Evolutionary conservation across 2,888 invertebrate genomes (phyloP).

Genomic region (Steinernema carpocapsae): DNA sequence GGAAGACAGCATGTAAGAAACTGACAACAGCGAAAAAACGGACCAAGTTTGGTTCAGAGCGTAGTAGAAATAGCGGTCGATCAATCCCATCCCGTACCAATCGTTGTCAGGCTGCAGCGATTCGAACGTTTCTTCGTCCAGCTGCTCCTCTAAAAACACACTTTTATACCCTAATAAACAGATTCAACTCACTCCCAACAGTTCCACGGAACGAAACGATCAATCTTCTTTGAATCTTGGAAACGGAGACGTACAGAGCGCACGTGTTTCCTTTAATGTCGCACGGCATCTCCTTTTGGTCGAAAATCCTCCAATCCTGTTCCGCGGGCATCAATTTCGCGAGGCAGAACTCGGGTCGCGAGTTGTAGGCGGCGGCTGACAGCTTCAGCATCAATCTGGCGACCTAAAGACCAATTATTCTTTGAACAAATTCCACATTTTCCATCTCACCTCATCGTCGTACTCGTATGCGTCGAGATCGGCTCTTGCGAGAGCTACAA

Average conservation of each 20-base stretch:
- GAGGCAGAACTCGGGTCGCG: background rate
- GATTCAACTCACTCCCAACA: slow-evolving; percentile 34
- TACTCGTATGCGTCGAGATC: slow-evolving; percentile 14
- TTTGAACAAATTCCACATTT: background rate
- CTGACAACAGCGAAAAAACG: background rate
- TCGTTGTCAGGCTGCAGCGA: slow-evolving; percentile 41
- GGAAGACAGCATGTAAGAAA: background rate
- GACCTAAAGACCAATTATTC: background rate
- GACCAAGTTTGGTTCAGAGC: slow-evolving; percentile 42
- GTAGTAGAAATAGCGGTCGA: slow-evolving; percentile 46
- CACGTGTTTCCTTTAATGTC: slow-evolving; percentile 43
- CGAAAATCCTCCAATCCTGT: background rate
- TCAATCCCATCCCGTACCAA: slow-evolving; percentile 46
- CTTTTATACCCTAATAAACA: background rate
- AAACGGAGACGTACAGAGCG: slow-evolving; percentile 40
- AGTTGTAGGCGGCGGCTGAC: slow-evolving; percentile 19
- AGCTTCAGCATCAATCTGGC: slow-evolving; percentile 14
- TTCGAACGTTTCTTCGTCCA: slow-evolving; percentile 40
- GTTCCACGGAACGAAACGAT: slow-evolving; percentile 45
- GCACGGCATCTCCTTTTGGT: slow-evolving; percentile 38
- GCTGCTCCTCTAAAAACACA: slow-evolving; percentile 39
- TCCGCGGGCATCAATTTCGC: background rate
- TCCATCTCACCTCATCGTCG: slow-evolving; percentile 6
- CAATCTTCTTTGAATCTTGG: slow-evolving; percentile 33
- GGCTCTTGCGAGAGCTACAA: background rate